Evolutionary conservation across 2,113 vertebrate species (phyloP), one percentile per base, ranked within the genome.

Genomic region (Pelecanoides urinatrix): DNA sequence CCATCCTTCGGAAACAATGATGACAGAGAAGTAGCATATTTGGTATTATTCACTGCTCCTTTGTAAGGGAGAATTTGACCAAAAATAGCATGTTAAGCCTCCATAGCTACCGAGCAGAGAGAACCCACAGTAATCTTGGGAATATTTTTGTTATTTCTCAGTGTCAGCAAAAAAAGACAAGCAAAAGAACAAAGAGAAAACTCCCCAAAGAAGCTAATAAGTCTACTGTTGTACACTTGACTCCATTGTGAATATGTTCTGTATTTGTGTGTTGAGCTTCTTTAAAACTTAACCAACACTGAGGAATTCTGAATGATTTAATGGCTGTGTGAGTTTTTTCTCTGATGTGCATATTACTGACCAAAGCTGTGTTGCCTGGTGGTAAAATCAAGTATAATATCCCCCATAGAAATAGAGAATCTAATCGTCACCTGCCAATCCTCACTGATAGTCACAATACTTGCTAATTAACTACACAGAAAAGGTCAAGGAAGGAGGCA

Each of bases 401-500:
- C 9, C 26, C 9, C 38, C 6, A 14, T 2, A 63, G 77, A 92
- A 94, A 82, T 2, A 66, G 36, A 40, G 38, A 88, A 62, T 45
- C 74, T 50, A 88, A 58, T 91, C 5, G 10, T 68, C 62, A 96
- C 91, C 91, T 91, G 80, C 50, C 50, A 89, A 1, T 88, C 72
- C 45, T 90, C 62, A 80, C 26, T 63, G 88, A 73, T 58, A 71
- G 13, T 47, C 70, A 73, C 67, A 91, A 32, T 92, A 91, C 67
- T 70, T 90, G n/a, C 22, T 86, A 96, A 96, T 95, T 95, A 95
- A 87, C 66, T 90, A 50, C 56, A 88, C n/a, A 76, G 84, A 82
- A 91, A 88, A 96, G 94, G 89, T 88, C 95, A 96, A 36, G 45
- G 58, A 95, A 95, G 58, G 45, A 97, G 76, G 62, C 70, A 92